Conservation (phyloP, 2,797 vertebrate species). For the Pangasius macronema region DNA sequence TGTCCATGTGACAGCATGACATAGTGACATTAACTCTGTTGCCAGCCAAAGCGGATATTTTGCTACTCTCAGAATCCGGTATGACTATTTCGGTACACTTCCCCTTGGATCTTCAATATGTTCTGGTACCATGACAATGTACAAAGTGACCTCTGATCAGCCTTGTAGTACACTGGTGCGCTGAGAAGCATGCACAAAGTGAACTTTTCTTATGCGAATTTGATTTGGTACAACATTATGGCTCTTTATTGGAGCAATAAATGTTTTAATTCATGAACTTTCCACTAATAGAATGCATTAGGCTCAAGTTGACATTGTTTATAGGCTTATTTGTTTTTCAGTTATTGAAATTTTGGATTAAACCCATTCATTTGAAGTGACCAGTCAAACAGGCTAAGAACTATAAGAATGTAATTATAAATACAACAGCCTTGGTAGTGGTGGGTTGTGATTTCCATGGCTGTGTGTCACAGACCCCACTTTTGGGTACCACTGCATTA, state of each 20-base stretch:
- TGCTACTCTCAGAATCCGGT: background rate
- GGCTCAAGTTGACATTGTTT: background rate
- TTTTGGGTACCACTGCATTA: background rate
- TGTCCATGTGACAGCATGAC: background rate
- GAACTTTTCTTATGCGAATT: background rate
- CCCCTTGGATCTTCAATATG: background rate
- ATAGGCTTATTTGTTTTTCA: background rate
- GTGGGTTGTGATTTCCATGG: background rate
- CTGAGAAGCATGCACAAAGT: background rate
- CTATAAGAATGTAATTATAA: background rate
- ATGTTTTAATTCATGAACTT: background rate
- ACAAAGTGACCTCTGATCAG: background rate
- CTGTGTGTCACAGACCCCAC: background rate
- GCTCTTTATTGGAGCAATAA: background rate
- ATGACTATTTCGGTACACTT: background rate
- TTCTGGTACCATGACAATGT: background rate
- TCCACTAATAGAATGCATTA: background rate
- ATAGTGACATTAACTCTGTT: background rate
- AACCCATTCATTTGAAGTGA: background rate
- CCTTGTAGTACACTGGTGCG: background rate
- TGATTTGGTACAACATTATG: background rate
- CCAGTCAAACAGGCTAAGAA: background rate
- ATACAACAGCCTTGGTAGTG: background rate
- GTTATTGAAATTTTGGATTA: background rate
- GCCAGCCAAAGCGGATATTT: background rate